These are phyloP conservation scores for Drosophila azteca DNA, from an alignment of 1,140 invertebrate species.

Conservation along the genomic window DNA sequence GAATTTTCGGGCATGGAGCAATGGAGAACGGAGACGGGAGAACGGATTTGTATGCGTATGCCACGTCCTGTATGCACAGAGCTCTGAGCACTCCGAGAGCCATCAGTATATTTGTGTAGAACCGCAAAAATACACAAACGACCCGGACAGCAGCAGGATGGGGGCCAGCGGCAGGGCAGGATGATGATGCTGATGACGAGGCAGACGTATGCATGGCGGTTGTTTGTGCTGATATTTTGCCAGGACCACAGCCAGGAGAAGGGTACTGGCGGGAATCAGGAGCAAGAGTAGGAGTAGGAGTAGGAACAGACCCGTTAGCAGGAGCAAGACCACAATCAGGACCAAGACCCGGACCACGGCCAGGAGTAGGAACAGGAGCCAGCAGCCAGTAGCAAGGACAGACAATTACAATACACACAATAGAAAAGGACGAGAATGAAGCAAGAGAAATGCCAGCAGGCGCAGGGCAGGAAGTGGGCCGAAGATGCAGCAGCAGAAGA, in stretches of 20 bases:
- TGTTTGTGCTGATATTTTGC: conserved; percentile 60
- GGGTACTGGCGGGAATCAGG: too few species aligned
- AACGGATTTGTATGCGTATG: conserved; percentile 43
- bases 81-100: conserved; percentile 33
- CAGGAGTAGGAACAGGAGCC: not conserved
- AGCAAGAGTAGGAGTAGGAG: too few species aligned
- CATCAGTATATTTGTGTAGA: conserved; percentile 78
- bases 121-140: conserved; percentile 69
- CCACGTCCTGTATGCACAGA: conserved; percentile 43
- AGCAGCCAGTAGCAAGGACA: conserved; percentile 19
- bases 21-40: conserved; percentile 1
- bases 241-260: conserved; percentile 27
- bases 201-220: conserved; percentile 26
- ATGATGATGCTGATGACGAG: conserved; percentile 22
- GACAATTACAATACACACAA: conserved; percentile 80
- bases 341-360: conserved; percentile 9
- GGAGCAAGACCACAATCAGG: conserved; percentile 13
- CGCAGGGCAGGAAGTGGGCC: conserved; percentile 16
- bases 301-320: too few species aligned
- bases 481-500: conserved; percentile 24
- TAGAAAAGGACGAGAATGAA: conserved; percentile 36
- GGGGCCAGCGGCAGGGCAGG: conserved; percentile 38
- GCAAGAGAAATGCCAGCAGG: conserved; percentile 38
- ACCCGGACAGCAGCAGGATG: conserved; percentile 40
- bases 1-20: conserved; percentile 36